Evolutionary conservation across 2,797 vertebrate genomes (phyloP).

Genomic region (Sebastes diaconus): DNA sequence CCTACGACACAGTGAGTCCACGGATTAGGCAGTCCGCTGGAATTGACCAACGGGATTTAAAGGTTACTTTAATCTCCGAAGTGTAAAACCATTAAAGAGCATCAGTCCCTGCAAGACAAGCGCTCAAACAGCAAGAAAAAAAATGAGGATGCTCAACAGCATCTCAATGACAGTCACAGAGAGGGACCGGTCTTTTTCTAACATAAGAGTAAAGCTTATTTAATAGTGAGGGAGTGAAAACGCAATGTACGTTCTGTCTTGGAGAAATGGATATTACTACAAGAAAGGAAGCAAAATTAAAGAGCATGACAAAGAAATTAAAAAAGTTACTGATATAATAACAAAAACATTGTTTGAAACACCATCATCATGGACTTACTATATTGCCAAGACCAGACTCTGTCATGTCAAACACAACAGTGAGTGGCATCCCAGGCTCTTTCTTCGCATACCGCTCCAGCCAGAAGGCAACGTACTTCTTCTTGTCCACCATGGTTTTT

Average conservation of each 20-base stretch:
- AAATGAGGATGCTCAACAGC: slow-evolving; percentile 23
- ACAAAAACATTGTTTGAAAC: neutral
- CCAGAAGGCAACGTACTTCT: slow-evolving; percentile 97
- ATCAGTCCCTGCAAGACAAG: slow-evolving; percentile 50
- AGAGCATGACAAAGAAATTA: neutral
- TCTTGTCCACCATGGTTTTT: slow-evolving; percentile 91
- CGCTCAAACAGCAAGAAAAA: slow-evolving; percentile 35
- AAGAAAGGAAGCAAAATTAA: neutral
- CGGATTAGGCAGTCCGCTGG: slow-evolving; percentile 71
- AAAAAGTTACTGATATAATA: neutral
- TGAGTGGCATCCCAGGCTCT: slow-evolving; percentile 94
- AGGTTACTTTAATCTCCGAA: slow-evolving; percentile 81
- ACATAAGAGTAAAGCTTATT: neutral
- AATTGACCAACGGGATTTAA: slow-evolving; percentile 80
- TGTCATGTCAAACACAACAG: slow-evolving; percentile 95
- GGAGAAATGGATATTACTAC: neutral
- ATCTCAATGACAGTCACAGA: slow-evolving; percentile 16
- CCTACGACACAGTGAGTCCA: slow-evolving; percentile 45
- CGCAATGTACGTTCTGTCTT: neutral
- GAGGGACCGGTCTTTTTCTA: neutral
- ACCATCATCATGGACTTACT: slow-evolving; percentile 81
- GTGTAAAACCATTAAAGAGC: slow-evolving; percentile 67
- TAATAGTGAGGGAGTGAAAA: neutral
- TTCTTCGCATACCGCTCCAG: slow-evolving; percentile 93
- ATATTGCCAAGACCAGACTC: slow-evolving; percentile 94